Base-by-base conservation (phyloP, 2,797 vertebrate species). In the Poecilia velifera region DNA sequence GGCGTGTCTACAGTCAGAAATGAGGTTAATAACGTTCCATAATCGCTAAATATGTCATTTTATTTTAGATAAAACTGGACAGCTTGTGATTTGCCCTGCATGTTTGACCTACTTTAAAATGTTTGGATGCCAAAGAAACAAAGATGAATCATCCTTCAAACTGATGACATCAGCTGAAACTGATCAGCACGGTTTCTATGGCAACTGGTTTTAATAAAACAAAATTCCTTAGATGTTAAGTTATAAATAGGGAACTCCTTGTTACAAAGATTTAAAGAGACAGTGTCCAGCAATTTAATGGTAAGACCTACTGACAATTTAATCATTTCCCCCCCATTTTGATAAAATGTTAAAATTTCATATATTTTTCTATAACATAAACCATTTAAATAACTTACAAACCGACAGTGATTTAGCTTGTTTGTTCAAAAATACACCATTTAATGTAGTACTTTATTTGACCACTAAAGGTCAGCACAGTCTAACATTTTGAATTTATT, bases 391-490 rank as follows among this genome's bases (percentile, higher is more conserved):
- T 39, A 36, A 39, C 22, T 8, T 20, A 10, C 9, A 10, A 66
- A 10, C 18, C 1, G 31, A 34, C 16, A 1, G 31, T 36, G 34
- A 20, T 68, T 41, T 41, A 39, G 8, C 9, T 25, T 34, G 6
- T 36, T 36, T 34, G 10, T n/a, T 28, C 4, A 59, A 59, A 64
- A 66, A 34, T 3, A 41, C 18, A 20, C 20, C 12, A 20, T 45
- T 46, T 51, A 36, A 34, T 79, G 89, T 70, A 91, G n/a, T 94
- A 88, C 84, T 39, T 12, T 2, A 36, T 83, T 45, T 87, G 59
- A 39, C 91, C 94, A 92, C 81, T 49, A 80, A 41, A 82, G 86
- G 31, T 72, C 92, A 92, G 87, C 89, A 80, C 79, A 85, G 51
- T 51, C 81, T 80, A 77, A 88, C 72, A 39, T 66, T 49, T 85